These are phyloP conservation scores for Nannoperca obscura DNA, from an alignment of 2,797 vertebrate genomes.

Conservation along the genomic window DNA sequence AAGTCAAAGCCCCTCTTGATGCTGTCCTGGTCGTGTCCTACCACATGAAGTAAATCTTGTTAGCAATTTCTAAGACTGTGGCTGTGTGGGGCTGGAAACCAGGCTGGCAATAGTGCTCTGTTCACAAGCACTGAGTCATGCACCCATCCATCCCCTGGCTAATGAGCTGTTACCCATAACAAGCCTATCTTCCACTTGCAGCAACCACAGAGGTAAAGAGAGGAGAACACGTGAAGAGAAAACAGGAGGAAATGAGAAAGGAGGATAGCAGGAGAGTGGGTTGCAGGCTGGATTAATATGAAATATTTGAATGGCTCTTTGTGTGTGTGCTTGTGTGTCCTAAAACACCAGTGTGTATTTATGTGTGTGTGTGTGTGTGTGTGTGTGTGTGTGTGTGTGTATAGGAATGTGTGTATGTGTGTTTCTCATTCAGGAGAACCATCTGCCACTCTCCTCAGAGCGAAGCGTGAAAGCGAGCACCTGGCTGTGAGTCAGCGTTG, in stretches of 20 bases:
- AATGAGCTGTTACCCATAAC: conserved; percentile 44
- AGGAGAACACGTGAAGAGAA: background rate
- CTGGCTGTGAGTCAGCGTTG: conserved; percentile 81
- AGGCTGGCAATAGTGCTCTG: conserved; percentile 9
- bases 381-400: conserved; percentile 30
- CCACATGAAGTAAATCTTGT: conserved; percentile 20
- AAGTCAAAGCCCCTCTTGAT: conserved; percentile 13
- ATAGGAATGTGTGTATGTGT: conserved; percentile 55
- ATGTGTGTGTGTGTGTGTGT: conserved; percentile 36
- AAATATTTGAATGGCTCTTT: conserved; percentile 33
- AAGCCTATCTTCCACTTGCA: conserved; percentile 39
- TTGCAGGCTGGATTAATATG: conserved; percentile 19
- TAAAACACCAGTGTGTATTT: conserved; percentile 31
- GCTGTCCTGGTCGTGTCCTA: background rate
- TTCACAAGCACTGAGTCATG: conserved; percentile 28
- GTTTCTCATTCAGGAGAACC: conserved; percentile 73
- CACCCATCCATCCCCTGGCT: conserved; percentile 13
- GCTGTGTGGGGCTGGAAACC: conserved; percentile 11
- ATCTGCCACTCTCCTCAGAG: conserved; percentile 77
- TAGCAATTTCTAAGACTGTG: conserved; percentile 11
- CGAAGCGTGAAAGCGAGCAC: conserved; percentile 74
- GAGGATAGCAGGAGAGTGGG: conserved; percentile 4
- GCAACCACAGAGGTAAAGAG: conserved; percentile 22
- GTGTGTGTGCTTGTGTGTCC: conserved; percentile 36
- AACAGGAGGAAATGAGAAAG: conserved; percentile 14